Evolutionary conservation across 2,888 invertebrate genomes (phyloP), one percentile per base, ranked within the genome.

Genomic region (Andrena hattorfiana): DNA sequence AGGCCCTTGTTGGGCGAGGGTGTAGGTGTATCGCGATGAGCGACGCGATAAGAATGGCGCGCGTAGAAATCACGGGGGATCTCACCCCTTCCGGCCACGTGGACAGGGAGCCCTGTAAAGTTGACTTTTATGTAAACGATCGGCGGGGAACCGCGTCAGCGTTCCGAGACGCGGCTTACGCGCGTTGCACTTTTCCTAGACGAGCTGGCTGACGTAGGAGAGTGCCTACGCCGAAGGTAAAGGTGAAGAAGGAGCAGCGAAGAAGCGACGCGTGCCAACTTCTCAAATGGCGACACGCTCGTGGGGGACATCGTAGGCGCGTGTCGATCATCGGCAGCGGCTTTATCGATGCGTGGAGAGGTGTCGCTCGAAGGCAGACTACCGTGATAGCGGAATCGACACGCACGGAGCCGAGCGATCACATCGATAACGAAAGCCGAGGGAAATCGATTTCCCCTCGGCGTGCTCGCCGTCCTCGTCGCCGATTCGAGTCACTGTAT

Each of bases 341-440:
- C 8, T 4, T 26, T 42, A 79, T 79, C 79, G 32, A 67, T 59
- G 32, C 56, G 68, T 60, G 35, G 28, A 60, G 74, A 23, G 28
- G 73, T 54, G 23, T 32, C 23, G 66, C 48, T 32, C n/a, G 8
- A 48, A 60, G 60, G 35, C 23, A 20, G 71, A 72, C 71, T 56
- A 13, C 8, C 77, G 73, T 4, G 64, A 72, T 75, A 75, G 54
- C 48, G 71, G 70, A 86, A 86, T 88, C 88, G 89, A 90, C 91
- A 90, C 89, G 88, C 89, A 87, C 83, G 23, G 84, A 67, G 80
- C 83, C 77, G 80, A 84, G 70, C 88, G 91, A 92, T 91, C 89
- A 89, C 88, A 90, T 90, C 89, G 90, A 89, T 89, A 90, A 91
- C 89, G 74, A 84, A 79, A 83, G 86, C 85, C 86, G 62, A 13